Evolutionary conservation across 92 coral and sea anemone genomes (phyloP).

Genomic region (Palythoa heliodiscus): DNA sequence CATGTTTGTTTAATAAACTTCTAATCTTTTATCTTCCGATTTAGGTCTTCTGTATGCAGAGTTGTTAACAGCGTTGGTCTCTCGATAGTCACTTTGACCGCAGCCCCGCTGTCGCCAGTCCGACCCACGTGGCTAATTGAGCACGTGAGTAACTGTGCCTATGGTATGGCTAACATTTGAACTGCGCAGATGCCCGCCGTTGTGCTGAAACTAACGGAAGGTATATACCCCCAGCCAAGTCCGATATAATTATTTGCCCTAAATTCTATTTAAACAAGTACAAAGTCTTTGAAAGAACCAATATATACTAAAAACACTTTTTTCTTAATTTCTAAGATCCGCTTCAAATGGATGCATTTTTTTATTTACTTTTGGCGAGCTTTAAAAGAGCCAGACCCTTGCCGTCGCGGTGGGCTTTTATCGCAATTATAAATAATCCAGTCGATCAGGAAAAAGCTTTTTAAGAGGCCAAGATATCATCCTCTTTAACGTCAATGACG

Average conservation of each 20-base stretch:
- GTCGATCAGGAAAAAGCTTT: neutral
- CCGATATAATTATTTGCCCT: neutral
- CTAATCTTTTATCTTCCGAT: neutral
- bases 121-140: neutral
- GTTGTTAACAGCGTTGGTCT: conserved; percentile 20
- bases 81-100: neutral
- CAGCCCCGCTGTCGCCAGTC: conserved; percentile 17
- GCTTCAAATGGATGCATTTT: too few relatives aligned
- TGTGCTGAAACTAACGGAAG: neutral
- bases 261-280: neutral
- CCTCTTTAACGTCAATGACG: neutral
- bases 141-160: neutral
- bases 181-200: neutral
- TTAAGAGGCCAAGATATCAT: neutral
- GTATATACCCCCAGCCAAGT: too few relatives aligned
- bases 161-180: neutral
- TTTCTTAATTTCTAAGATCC: neutral
- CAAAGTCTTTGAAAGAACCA: neutral
- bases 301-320: neutral
- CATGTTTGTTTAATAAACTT: conserved; percentile 10
- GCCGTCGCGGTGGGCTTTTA: neutral
- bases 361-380: neutral
- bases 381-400: neutral
- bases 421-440: neutral
- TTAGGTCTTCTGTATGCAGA: neutral